Base-by-base conservation (phyloP, 2,888 invertebrate genomes). In the Himalopsyche kuldschensis region DNA sequence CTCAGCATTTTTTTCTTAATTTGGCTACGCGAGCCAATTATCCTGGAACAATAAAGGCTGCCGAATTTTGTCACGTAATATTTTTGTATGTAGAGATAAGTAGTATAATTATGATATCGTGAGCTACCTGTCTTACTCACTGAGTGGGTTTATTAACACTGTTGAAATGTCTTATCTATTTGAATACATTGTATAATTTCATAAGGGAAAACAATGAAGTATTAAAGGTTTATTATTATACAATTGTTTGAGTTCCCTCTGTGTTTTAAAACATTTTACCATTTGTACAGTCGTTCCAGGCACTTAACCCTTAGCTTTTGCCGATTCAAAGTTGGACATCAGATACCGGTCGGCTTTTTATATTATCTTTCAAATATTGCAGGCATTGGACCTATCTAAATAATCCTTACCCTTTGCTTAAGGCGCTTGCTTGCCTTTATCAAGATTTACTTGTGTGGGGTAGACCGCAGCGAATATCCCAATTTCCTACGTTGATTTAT, bases 351-450 rank as follows among this genome's bases (percentile, higher is more conserved):
- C 69, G 69, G 69, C 69, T 30, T 69, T 69, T 69, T 69, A 69
- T 69, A 69, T 69, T 69, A 69, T 69, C 69, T 69, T 69, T 69
- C 69, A 69, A 69, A 69, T 69, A 69, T 69, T 69, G 69, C 69
- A 69, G 15, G 69, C 69, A 69, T 69, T 69, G 69, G 69, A 20
- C 69, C 69, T 69, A 69, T 69, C 69, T 69, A 69, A 69, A 69
- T 69, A 69, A 69, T 69, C 69, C 69, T 24, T 69, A 69, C 69
- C 69, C 69, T 69, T 69, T 69, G 69, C 69, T 69, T 69, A 69
- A 69, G 69, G 69, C 69, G 69, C 30, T 69, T 69, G 69, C 69
- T 69, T 27, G 69, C 69, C 69, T 69, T 69, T 69, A 69, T 69
- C 69, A 69, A 69, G 69, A 69, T 69, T 69, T 69, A 69, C 69